Evolutionary conservation across 2,888 invertebrate genomes (phyloP), one percentile per base, ranked within the genome.

Genomic region (Sesia bembeciformis): DNA sequence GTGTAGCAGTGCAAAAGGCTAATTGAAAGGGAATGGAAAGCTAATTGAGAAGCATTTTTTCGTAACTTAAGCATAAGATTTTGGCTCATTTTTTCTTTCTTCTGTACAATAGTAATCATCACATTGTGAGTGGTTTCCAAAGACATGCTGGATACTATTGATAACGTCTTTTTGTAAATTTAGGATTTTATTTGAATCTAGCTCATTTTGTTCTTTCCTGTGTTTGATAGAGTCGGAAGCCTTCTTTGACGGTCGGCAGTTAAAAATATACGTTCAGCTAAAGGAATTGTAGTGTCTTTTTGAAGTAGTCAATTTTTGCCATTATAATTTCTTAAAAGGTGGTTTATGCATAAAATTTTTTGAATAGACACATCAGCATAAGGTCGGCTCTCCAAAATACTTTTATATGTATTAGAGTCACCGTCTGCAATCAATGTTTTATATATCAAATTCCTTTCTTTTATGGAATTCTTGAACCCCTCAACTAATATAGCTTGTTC

Each of bases 331-430:
- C 59, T 51, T 41, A 58, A 43, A 38, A 61, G 51, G 57, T 61
- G 59, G 40, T 59, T 59, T 1, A 53, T 54, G 43, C 58, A 61
- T 59, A 54, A n/a, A 41, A 60, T 56, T 57, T 60, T 60, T 49
- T 57, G 52, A 5, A 60, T 40, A 4, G 53, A 53, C 4, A 52
- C 7, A 50, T 60, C 50, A 3, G 56, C 43, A 46, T 60, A 60
- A 23, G 58, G 56, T 52, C 58, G 40, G 40, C 56, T 58, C 53
- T 63, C 58, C 6, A 60, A 49, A 49, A 62, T n/a, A n/a, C n/a
- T n/a, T n/a, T n/a, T n/a, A n/a, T n/a, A n/a, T n/a, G n/a, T n/a
- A n/a, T n/a, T n/a, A n/a, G n/a, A n/a, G n/a, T n/a, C n/a, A n/a
- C n/a, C n/a, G n/a, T n/a, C n/a, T n/a, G n/a, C 49, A 38, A 41